Evolutionary conservation across 2,797 vertebrate genomes (phyloP).

Genomic region (Neosilurus mollespiculum): DNA sequence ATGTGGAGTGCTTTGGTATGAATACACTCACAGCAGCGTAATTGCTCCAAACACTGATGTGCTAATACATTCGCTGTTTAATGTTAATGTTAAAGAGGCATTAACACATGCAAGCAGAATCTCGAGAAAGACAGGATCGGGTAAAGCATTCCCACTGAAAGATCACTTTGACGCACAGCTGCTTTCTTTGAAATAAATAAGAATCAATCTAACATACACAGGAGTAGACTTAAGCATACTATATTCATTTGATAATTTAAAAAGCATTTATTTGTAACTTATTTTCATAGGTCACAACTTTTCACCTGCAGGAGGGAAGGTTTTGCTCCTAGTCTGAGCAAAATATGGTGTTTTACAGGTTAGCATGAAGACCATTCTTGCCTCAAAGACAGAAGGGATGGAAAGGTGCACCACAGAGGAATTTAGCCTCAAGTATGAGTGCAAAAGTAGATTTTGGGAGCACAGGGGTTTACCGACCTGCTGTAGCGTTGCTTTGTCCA

Average conservation of each 20-base stretch:
- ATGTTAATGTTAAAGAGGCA: conserved; percentile 30
- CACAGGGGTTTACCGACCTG: conserved; percentile 43
- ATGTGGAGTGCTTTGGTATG: conserved; percentile 33
- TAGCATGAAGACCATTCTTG: conserved; percentile 51
- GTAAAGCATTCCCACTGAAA: conserved; percentile 21
- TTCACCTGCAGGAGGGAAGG: conserved; percentile 1
- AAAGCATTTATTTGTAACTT: neutral
- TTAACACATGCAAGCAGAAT: conserved; percentile 24
- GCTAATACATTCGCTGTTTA: conserved; percentile 33
- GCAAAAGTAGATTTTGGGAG: conserved; percentile 46
- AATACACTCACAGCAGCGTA: conserved; percentile 59
- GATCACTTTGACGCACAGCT: conserved; percentile 4
- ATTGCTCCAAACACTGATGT: conserved; percentile 61
- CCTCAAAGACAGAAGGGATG: conserved; percentile 66
- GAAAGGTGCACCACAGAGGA: conserved; percentile 41
- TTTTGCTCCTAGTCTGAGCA: conserved; percentile 26
- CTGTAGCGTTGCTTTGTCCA: conserved; percentile 59
- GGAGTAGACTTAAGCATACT: neutral
- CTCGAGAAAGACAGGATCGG: neutral
- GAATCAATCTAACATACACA: neutral
- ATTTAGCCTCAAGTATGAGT: conserved; percentile 49
- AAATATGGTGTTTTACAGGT: conserved; percentile 41
- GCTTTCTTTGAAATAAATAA: neutral
- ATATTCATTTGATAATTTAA: neutral
- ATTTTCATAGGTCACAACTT: neutral